phyloP scores from a whole-genome alignment of 2,888 invertebrate species.

The Erynnis tages region DNA sequence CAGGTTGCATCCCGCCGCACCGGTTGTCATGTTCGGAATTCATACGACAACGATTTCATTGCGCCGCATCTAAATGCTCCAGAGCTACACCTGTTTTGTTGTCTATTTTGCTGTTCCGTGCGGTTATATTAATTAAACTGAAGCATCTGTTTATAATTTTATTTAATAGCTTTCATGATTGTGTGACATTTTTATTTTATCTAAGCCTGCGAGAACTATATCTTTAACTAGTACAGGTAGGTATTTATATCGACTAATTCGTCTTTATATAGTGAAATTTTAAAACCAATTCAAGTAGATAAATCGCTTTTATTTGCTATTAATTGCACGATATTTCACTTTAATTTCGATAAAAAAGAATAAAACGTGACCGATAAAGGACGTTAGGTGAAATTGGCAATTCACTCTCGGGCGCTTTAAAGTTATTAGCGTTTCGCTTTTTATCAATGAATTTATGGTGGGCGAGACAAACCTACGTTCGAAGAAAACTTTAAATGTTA shows the following conservation, averaged over 20 bases:
- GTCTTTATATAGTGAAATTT: too few species aligned
- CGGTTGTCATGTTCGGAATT: conserved; percentile 28
- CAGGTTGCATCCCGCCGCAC: conserved; percentile 20
- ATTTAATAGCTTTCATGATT: background rate
- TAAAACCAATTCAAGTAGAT: background rate
- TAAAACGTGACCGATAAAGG: conserved; percentile 32
- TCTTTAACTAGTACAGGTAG: too few species aligned
- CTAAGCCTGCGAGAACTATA: too few species aligned
- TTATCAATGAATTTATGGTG: conserved; percentile 75
- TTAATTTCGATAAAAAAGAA: conserved; percentile 4
- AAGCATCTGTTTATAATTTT: conserved; percentile 1
- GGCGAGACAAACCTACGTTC: conserved; percentile 50
- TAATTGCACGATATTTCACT: background rate
- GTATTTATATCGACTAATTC: too few species aligned
- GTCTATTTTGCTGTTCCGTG: conserved; percentile 18
- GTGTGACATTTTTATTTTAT: background rate
- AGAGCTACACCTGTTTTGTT: conserved; percentile 25
- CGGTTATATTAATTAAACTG: conserved; percentile 22
- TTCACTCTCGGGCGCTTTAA: conserved; percentile 49
- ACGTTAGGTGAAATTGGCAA: conserved; percentile 42
- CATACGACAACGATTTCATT: conserved; percentile 27
- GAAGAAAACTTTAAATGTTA: conserved; percentile 60
- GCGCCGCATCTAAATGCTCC: conserved; percentile 22
- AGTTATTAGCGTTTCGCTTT: conserved; percentile 64
- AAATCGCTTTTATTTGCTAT: background rate